Evolutionary conservation across 2,888 invertebrate species (phyloP).

Genomic region (Frankliniella intonsa): DNA sequence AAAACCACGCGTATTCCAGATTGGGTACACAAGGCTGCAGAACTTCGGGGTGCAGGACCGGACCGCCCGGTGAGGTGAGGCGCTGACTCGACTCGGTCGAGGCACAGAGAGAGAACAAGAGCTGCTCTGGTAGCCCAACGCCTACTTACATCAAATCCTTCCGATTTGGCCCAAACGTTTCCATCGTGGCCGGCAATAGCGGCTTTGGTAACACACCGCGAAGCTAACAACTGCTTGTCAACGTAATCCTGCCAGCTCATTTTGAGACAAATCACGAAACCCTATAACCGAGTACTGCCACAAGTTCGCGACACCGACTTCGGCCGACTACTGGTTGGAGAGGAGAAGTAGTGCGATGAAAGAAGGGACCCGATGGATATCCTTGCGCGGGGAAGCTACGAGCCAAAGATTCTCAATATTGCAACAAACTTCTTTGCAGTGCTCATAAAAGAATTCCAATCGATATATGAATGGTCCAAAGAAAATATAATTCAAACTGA

Average conservation of each 20-base stretch:
- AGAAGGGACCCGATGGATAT: neutral
- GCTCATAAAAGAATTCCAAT: neutral
- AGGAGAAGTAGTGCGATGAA: neutral
- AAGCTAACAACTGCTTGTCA: slow-evolving; percentile 93
- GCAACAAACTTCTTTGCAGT: too few relatives aligned
- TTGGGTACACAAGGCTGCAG: neutral
- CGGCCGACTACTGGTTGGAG: neutral
- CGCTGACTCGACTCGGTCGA: slow-evolving; percentile 14
- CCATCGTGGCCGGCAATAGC: slow-evolving; percentile 94
- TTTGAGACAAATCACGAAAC: slow-evolving; percentile 46
- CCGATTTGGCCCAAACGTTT: slow-evolving; percentile 91
- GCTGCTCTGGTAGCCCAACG: neutral
- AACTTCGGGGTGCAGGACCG: neutral
- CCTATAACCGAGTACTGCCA: slow-evolving; percentile 5
- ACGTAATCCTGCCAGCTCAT: slow-evolving; percentile 99
- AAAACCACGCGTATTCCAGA: neutral
- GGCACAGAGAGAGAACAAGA: neutral
- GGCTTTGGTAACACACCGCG: slow-evolving; percentile 90
- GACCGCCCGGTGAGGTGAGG: neutral
- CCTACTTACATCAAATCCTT: slow-evolving; percentile 84
- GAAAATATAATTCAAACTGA: neutral
- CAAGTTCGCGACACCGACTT: slow-evolving; percentile 18
- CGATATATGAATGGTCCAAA: neutral
- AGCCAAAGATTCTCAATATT: too few relatives aligned
- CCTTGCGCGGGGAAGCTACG: neutral